Evolutionary conservation across 2,888 invertebrate species (phyloP).

Genomic region (Volucella inanis): DNA sequence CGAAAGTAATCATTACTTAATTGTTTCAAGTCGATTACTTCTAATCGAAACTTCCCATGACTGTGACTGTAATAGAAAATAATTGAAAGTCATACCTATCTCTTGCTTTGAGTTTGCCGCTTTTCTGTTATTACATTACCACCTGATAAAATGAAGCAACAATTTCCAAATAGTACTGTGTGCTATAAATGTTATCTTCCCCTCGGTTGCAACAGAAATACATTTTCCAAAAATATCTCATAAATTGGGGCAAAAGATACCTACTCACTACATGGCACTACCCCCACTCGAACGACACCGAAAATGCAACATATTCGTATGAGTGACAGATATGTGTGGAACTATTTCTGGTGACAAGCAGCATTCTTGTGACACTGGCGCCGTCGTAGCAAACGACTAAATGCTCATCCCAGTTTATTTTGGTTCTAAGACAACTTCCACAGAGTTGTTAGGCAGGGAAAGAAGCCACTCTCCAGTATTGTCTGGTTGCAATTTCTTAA

Average conservation of each 20-base stretch:
- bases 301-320: conserved; percentile 6
- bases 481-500: conserved; percentile 6
- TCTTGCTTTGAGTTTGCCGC: neutral
- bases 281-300: neutral
- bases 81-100: conserved; percentile 6
- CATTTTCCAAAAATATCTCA: conserved; percentile 56
- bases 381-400: conserved; percentile 19
- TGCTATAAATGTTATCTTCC: conserved; percentile 13
- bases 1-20: too few relatives aligned
- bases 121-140: conserved; percentile 18
- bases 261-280: neutral
- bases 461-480: neutral
- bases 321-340: conserved; percentile 15
- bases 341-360: conserved; percentile 40
- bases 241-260: conserved; percentile 57
- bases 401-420: too few relatives aligned
- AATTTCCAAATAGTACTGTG: neutral
- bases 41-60: too few relatives aligned
- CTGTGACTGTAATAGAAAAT: neutral
- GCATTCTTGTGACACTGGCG: conserved; percentile 37
- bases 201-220: conserved; percentile 20
- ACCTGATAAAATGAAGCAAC: conserved; percentile 44
- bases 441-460: too few relatives aligned
- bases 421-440: too few relatives aligned
- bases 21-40: too few relatives aligned